Evolutionary conservation across 1,140 invertebrate species (phyloP).

Genomic region (Dendrolimus punctatus): DNA sequence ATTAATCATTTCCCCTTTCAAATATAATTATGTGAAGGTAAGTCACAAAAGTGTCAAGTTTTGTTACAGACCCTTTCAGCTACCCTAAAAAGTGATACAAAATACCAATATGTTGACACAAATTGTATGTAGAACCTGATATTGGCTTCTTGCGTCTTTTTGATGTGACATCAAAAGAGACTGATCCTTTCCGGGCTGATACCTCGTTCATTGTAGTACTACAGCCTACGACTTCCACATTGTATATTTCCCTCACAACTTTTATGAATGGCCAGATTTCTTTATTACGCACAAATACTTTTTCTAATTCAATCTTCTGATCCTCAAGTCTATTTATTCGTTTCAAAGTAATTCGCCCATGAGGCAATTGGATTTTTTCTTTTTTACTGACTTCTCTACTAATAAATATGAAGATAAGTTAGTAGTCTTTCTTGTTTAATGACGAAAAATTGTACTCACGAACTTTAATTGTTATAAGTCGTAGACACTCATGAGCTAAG

Average conservation of each 20-base stretch:
- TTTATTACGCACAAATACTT: constrained; percentile 60
- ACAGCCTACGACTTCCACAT: constrained; percentile 42
- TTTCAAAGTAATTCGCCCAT: constrained; percentile 54
- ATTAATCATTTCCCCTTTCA: too few relatives aligned
- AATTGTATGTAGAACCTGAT: constrained; percentile 3
- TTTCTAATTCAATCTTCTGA: constrained; percentile 65
- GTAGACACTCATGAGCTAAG: too few relatives aligned
- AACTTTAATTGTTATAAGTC: too few relatives aligned
- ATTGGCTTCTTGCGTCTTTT: constrained; percentile 36
- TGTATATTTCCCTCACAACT: constrained; percentile 51
- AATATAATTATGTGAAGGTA: too few relatives aligned
- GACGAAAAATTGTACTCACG: too few relatives aligned
- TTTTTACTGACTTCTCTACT: constrained; percentile 32
- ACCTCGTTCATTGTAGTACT: constrained; percentile 38
- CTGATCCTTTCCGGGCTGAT: constrained; percentile 55
- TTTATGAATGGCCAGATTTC: constrained; percentile 60
- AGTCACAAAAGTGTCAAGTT: too few relatives aligned
- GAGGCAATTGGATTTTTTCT: constrained; percentile 47
- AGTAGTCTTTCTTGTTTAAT: too few relatives aligned
- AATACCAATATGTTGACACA: too few relatives aligned
- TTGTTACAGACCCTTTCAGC: too few relatives aligned
- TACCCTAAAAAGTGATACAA: neutral
- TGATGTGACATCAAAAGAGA: constrained; percentile 62
- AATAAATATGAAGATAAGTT: too few relatives aligned
- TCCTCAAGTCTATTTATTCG: constrained; percentile 60